phyloP scores from a whole-genome alignment of 1,140 invertebrate genomes.

The Drosophila melanica region DNA sequence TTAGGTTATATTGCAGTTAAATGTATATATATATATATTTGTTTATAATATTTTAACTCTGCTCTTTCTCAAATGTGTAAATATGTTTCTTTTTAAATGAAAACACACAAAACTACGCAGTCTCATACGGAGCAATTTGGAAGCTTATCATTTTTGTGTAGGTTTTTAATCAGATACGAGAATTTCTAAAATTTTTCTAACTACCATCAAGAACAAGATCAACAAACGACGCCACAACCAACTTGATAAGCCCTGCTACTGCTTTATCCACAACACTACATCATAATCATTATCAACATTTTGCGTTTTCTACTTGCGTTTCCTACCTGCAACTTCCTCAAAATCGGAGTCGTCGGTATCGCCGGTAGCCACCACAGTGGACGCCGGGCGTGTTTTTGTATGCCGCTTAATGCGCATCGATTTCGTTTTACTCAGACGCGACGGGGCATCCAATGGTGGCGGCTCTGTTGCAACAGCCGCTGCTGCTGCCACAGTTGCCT shows the following conservation, averaged over 20 bases:
- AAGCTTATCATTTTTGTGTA: conserved; percentile 57
- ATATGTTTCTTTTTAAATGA: conserved; percentile 33
- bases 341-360: conserved; percentile 87
- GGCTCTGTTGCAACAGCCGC: conserved; percentile 22
- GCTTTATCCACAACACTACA: conserved; percentile 19
- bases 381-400: conserved; percentile 72
- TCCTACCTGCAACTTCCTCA: conserved; percentile 87
- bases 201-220: conserved; percentile 53
- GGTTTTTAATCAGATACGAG: conserved; percentile 66
- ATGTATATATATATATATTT: conserved; percentile 21
- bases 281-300: conserved; percentile 15
- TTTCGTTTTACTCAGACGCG: conserved; percentile 76
- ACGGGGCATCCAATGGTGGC: conserved; percentile 52
- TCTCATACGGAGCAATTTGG: conserved; percentile 81
- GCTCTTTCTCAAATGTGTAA: conserved; percentile 35
- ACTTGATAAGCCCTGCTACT: conserved; percentile 48
- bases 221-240: conserved; percentile 64
- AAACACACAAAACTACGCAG: conserved; percentile 74
- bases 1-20: conserved; percentile 20
- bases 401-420: conserved; percentile 77
- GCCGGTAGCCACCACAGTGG: conserved; percentile 70
- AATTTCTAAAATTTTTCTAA: conserved; percentile 35
- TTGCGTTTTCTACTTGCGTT: conserved; percentile 74
- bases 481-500: conserved; percentile 33
- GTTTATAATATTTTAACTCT: neutral